Evolutionary conservation across 2,797 vertebrate species (phyloP), one percentile per base, ranked within the genome.

Genomic region (Ptychadena robeensis): DNA sequence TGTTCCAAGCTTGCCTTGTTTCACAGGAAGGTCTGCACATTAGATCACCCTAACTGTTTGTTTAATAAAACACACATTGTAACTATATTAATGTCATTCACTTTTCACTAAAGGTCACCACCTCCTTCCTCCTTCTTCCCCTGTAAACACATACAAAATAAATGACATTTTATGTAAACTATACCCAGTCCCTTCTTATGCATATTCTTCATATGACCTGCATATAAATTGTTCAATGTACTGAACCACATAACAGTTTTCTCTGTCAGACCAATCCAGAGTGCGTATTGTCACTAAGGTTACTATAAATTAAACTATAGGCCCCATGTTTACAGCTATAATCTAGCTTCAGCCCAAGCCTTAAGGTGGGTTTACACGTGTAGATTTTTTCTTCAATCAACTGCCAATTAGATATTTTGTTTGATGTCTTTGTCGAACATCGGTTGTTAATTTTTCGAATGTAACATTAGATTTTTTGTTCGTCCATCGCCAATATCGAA

Each of bases 1-100:
- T 80, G 37, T 79, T 61, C 44, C 65, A 69, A 57, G 32, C 63
- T 53, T 69, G 74, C 75, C 75, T 78, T 40, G 40, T 69, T 79
- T 79, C 64, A 68, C 76, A 79, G 76, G 76, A 79, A 79, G 40
- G 76, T 35, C 76, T 79, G 76, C 18, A 65, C 65, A 59, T 79
- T 79, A 68, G 76, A 68, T 79, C 30, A 59, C 40, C n/a, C 40
- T 27, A 53, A 78, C 64, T 79, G 65, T 79, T 79, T 79, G 65
- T 79, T 79, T 79, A 79, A 68, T 57, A 79, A 79, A 79, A 57
- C 65, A 79, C 65, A 79, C 64, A 79, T 68, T 69, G 76, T 69
- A 79, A 68, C 76, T 35, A 79, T 79, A 69, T 79, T 79, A 79
- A 79, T 79, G 76, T 68, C 40, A 59, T 44, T 69, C 64, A 44